phyloP scores from a whole-genome alignment of 2,888 invertebrate species.

The Sarcophaga caerulescens region DNA sequence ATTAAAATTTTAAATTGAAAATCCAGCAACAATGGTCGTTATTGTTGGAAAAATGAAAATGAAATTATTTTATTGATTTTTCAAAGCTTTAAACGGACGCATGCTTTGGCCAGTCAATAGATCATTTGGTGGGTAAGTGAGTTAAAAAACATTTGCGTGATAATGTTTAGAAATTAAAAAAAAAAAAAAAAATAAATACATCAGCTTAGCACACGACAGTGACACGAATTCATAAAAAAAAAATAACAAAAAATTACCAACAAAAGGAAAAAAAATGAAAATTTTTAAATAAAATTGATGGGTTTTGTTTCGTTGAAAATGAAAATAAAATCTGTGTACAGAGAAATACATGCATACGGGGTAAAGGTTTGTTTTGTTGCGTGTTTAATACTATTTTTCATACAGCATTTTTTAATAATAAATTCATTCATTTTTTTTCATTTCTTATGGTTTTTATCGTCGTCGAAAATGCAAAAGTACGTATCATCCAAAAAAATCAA shows the following conservation, averaged over 20 bases:
- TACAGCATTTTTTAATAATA: too few relatives aligned
- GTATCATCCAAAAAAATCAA: too few relatives aligned
- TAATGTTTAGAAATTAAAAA: neutral
- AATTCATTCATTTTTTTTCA: too few relatives aligned
- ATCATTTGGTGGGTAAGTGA: neutral
- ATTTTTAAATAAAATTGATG: neutral
- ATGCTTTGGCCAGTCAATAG: neutral
- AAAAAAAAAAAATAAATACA: slow-evolving; percentile 17
- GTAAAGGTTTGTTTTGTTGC: neutral
- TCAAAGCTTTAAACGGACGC: neutral
- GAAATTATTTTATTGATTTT: neutral
- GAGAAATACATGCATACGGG: neutral
- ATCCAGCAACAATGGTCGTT: too few relatives aligned
- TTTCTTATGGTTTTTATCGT: too few relatives aligned
- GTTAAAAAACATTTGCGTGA: slow-evolving; percentile 60
- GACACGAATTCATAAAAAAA: slow-evolving; percentile 63
- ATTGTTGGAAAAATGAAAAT: too few relatives aligned
- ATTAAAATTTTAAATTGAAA: too few relatives aligned
- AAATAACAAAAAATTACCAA: neutral
- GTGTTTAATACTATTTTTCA: neutral
- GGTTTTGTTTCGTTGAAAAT: neutral
- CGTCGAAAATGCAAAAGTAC: too few relatives aligned
- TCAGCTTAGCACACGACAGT: slow-evolving; percentile 65
- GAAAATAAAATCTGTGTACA: neutral
- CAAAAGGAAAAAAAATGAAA: neutral